Evolutionary conservation across 2,888 invertebrate genomes (phyloP), one percentile per base, ranked within the genome.

Genomic region (Metallyticus violacea): DNA sequence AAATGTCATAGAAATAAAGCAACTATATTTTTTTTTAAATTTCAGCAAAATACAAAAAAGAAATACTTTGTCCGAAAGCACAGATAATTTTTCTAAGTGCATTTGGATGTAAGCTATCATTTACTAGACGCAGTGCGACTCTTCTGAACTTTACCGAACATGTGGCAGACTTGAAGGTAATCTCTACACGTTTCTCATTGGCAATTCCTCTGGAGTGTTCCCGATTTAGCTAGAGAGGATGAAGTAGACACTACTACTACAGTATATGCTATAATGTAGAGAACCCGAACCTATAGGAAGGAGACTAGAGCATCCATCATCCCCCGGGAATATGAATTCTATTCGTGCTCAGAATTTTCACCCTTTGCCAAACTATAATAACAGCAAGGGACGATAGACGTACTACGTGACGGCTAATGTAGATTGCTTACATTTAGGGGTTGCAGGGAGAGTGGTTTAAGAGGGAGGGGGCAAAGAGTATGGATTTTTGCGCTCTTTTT

Each of bases 381-480:
- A 62, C 40, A 62, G 40, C 40, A 15, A 9, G 22, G 40, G 40
- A 62, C 22, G 40, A 62, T 62, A 62, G 40, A 7, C 15, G n/a
- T 26, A 25, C 81, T 77, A 81, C 86, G 86, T 86, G 86, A 81
- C 40, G 81, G 76, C 81, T 86, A 86, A 86, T 86, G 86, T 77
- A 86, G 86, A 86, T 86, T 86, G 86, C 86, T 81, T 77, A 80
- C 86, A 86, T 86, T 82, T 82, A 26, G 26, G 76, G 22, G 26
- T 0, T 62, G 40, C 15, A 62, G 22, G 15, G 15, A 62, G 40
- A 15, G 2, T 62, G 40, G 7, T 9, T 25, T 25, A 81, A 26
- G 6, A 81, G 81, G 25, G 81, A 76, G 76, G 62, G 26, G 25
- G 62, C 22, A 82, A 82, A 76, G 22, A 26, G 40, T 82, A 82